Evolutionary conservation across 2,113 vertebrate species (phyloP), one percentile per base, ranked within the genome.

Genomic region (Zingel zingel): DNA sequence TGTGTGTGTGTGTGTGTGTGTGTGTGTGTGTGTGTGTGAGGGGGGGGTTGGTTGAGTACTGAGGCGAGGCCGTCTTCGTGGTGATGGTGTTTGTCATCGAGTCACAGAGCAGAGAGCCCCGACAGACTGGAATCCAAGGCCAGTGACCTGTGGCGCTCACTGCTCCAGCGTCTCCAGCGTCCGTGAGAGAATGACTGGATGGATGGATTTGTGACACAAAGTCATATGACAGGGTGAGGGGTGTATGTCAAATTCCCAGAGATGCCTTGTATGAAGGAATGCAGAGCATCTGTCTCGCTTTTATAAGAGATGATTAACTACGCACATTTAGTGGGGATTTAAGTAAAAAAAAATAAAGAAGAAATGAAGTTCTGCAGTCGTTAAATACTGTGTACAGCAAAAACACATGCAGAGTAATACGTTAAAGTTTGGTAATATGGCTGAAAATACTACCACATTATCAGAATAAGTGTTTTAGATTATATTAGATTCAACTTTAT

Each of bases 61-160:
- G 51, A 88, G 54, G n/a, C 67, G 27, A 83, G 62, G 80, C 74
- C 12, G 69, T 51, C 79, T 77, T 87, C 73, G 33, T 6, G 62
- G 45, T 77, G 71, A 82, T 25, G 77, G 61, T 12, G 84, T 74
- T 86, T 64, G 68, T 67, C 74, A 78, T 59, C 87, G 84, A 91
- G 83, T 90, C 90, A 66, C 86, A 66, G 65, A 72, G 81, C 58
- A n/a, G 69, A 87, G 77, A 80, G n/a, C 51, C 67, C 61, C 13
- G 65, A 53, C 64, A 36, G 84, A 39, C 75, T 14, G 79, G 81
- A 72, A 81, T 89, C 74, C 67, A 11, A 74, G 86, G 87, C 75
- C 84, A 53, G 7, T 86, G 86, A 88, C 83, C 90, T 85, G 68
- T 88, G 83, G 79, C 25, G 47, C 57, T 83, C n/a, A 6, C 61